Evolutionary conservation across 1,140 invertebrate species (phyloP).

Genomic region (Listronotus oregonensis): DNA sequence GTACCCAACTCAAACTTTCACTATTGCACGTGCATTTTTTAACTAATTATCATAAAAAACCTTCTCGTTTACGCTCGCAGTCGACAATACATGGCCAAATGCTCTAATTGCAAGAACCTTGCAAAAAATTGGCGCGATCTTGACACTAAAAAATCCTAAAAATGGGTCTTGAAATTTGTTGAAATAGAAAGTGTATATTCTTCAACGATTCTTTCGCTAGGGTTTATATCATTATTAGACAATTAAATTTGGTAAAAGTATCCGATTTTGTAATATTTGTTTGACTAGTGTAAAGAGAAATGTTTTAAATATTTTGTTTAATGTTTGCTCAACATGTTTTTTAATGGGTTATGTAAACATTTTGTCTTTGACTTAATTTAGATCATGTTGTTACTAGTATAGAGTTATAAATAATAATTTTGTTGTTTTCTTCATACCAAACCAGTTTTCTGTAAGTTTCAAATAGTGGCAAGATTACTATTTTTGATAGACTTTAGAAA

Average conservation of each 20-base stretch:
- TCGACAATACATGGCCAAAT: constrained; percentile 12
- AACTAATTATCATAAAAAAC: constrained; percentile 15
- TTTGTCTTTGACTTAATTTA: neutral
- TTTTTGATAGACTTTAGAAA: no score
- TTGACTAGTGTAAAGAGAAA: neutral
- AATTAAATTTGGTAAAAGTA: constrained; percentile 1
- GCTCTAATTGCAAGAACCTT: constrained; percentile 15
- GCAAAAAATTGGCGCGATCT: constrained; percentile 11
- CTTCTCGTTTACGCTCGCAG: constrained; percentile 3
- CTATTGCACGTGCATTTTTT: constrained; percentile 33
- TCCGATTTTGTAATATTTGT: constrained; percentile 4
- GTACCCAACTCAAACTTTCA: constrained; percentile 33
- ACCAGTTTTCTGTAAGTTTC: no score
- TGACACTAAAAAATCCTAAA: constrained; percentile 15
- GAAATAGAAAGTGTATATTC: constrained; percentile 14
- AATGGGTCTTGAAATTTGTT: neutral
- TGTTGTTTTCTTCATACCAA: constrained; percentile 13
- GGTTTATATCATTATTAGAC: neutral
- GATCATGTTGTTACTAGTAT: no score
- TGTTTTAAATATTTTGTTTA: neutral
- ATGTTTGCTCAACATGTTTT: neutral
- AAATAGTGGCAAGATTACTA: no score
- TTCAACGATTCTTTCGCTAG: neutral
- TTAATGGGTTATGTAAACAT: constrained; percentile 6
- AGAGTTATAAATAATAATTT: neutral